Percentiles rank a stretch among this genome's conserved stretches.
Evolutionary conservation across 2,113 vertebrate genomes (phyloP).

Genomic region (Psophia crepitans): DNA sequence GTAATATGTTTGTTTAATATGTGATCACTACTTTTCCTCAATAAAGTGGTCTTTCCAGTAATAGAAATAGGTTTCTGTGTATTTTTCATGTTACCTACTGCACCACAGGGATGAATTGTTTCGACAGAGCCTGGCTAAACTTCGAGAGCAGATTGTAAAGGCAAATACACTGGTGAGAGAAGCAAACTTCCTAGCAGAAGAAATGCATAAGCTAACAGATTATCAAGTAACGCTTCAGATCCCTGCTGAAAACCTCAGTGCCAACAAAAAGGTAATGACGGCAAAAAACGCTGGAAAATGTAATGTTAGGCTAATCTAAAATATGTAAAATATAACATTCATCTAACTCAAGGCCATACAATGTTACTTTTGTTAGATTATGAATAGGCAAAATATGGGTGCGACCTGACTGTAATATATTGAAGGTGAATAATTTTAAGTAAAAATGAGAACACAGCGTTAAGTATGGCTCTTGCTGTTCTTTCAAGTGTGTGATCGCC

Average conservation of each 20-base stretch:
- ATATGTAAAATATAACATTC: not conserved
- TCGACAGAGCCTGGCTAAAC: constrained; percentile 90
- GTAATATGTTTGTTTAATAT: not conserved
- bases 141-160: constrained; percentile 94
- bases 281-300: not conserved
- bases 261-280: constrained; percentile 91
- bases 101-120: constrained; percentile 91
- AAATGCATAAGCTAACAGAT: constrained; percentile 93
- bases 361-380: not conserved
- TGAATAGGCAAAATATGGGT: not conserved
- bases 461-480: not conserved
- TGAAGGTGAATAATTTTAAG: not conserved
- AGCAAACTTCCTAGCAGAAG: constrained; percentile 94
- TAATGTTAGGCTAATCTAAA: not conserved
- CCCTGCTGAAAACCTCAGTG: constrained; percentile 94
- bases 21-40: not conserved
- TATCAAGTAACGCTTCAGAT: constrained; percentile 99
- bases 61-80: constrained; percentile 53
- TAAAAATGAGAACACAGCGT: not conserved
- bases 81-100: constrained; percentile 49
- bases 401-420: not conserved
- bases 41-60: constrained; percentile 40
- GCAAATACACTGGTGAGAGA: constrained; percentile 96
- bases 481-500: not conserved
- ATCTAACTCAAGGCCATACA: not conserved